These are phyloP conservation scores for Etheostoma nigrum DNA, from an alignment of 2,797 vertebrate species.

Conservation along the genomic window DNA sequence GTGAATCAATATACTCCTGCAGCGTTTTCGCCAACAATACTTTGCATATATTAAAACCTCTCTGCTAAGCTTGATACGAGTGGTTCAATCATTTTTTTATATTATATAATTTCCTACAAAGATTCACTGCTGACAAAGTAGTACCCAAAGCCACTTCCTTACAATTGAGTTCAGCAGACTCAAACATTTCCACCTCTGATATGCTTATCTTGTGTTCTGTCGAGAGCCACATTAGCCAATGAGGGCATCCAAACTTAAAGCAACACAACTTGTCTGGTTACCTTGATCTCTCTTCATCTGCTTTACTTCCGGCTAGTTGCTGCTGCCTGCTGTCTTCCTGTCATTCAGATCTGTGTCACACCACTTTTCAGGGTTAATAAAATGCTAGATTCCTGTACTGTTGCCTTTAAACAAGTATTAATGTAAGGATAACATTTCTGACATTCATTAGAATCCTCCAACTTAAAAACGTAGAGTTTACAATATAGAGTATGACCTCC, in stretches of 20 bases:
- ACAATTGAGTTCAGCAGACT: slow-evolving; percentile 20
- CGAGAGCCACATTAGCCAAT: neutral
- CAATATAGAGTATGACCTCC: slow-evolving; percentile 24
- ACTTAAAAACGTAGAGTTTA: slow-evolving; percentile 33
- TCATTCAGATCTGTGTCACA: slow-evolving; percentile 2
- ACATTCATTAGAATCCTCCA: slow-evolving; percentile 33
- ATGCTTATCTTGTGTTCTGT: slow-evolving; percentile 34
- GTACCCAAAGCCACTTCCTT: slow-evolving; percentile 22
- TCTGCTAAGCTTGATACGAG: neutral
- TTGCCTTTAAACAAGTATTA: slow-evolving; percentile 18
- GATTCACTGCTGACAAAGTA: slow-evolving; percentile 19
- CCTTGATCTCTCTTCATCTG: slow-evolving; percentile 4
- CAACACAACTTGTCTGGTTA: slow-evolving; percentile 7
- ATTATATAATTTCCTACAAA: neutral
- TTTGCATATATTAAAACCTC: neutral
- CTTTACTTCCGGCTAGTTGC: neutral
- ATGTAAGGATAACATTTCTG: slow-evolving; percentile 3
- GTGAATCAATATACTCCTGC: neutral
- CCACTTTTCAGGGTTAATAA: neutral
- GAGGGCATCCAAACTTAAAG: slow-evolving; percentile 29
- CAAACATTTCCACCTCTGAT: slow-evolving; percentile 34
- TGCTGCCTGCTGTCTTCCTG: neutral
- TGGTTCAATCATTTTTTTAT: neutral
- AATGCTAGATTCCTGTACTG: neutral
- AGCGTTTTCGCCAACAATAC: slow-evolving; percentile 14